Percentiles rank a stretch among this genome's conserved stretches.
phyloP scores from a whole-genome alignment of 2,888 invertebrate species.

The Gymnosoma rotundatum region DNA sequence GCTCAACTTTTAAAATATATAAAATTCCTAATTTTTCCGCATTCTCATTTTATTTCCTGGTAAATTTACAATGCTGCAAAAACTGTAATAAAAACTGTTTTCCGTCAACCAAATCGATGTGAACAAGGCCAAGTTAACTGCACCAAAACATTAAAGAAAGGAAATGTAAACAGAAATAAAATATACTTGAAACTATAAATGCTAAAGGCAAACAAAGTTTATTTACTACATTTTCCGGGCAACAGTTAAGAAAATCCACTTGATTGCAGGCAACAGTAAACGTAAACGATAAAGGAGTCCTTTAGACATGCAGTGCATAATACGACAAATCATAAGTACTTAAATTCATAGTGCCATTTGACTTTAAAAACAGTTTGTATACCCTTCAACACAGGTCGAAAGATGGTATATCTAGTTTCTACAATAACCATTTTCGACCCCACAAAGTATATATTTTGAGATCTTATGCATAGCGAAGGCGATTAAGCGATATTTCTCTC shows the following conservation, averaged over 20 bases:
- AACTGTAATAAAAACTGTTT: background rate
- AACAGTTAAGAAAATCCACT: background rate
- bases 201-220: background rate
- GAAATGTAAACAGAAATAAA: slow-evolving; percentile 40
- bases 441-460: too few relatives aligned
- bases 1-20: too few relatives aligned
- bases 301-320: background rate
- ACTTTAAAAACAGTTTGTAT: background rate
- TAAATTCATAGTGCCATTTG: background rate
- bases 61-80: too few relatives aligned
- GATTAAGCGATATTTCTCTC: too few relatives aligned
- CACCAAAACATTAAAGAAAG: slow-evolving; percentile 29
- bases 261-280: background rate
- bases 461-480: too few relatives aligned
- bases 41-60: too few relatives aligned
- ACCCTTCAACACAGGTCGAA: too few relatives aligned
- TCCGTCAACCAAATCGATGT: slow-evolving; percentile 7
- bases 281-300: slow-evolving; percentile 5
- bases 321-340: slow-evolving; percentile 14
- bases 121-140: slow-evolving; percentile 25
- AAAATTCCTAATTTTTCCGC: too few relatives aligned
- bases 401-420: too few relatives aligned
- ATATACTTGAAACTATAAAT: slow-evolving; percentile 20
- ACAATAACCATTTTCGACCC: too few relatives aligned
- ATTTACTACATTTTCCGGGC: background rate